Evolutionary conservation across 2,113 vertebrate genomes (phyloP), one percentile per base, ranked within the genome.

Genomic region (Lamprologus callipterus): DNA sequence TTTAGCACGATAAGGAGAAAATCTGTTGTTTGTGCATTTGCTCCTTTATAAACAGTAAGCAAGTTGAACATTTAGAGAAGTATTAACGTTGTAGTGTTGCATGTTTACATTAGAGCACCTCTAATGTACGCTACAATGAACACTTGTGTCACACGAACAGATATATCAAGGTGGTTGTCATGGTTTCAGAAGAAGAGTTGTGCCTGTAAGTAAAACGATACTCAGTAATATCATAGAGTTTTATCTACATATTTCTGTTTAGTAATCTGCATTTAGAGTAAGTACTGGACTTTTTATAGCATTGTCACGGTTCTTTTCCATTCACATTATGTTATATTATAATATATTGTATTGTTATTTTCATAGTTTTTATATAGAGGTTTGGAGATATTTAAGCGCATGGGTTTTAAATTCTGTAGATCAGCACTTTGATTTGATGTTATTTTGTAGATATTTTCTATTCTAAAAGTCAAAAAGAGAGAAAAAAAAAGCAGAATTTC

Each of bases 61-160:
- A 85, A 35, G 63, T 26, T 21, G 47, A 75, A 57, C 85, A 28
- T 89, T 60, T 70, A 5, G 31, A 14, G 26, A 57, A 49, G 17
- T 65, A 4, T 14, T 40, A 5, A 21, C 83, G 8, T 89, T 91
- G 85, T 87, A 80, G 91, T 89, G 75, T 33, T 89, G 83, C 88
- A 87, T 90, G 90, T 86, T 91, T 23, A 78, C 88, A 88, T 88
- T 90, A 85, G 91, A 94, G 88, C 55, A 8, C 75, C 89, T 91
- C 91, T 91, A 85, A 91, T 92, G 87, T 93, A 68, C 75, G 80
- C 88, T 94, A 85, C 89, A 92, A 88, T 92, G 80, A 94, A 92
- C 88, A 70, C 93, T 93, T 94, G 95, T 95, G 93, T 94, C 82
- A 93, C 94, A 93, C 89, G 85, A 95, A 92, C 94, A 95, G 93